Conservation (phyloP, 2,797 vertebrate species). For the Petrocephalus sullivani region DNA sequence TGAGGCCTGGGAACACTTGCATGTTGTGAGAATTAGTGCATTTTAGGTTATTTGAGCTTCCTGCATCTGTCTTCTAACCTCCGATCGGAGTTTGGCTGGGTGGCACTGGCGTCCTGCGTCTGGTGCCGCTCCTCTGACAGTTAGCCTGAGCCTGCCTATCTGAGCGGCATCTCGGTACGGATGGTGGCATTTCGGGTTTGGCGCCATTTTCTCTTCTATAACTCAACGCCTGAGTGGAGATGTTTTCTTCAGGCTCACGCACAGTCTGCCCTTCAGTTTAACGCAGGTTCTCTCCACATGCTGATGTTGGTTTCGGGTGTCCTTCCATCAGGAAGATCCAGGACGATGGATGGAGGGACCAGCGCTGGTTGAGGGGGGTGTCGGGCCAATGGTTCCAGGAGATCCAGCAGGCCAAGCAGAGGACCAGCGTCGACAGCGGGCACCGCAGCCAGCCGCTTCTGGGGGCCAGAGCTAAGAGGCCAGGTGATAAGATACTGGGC, state of each 20-base stretch:
- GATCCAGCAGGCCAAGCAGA: neutral
- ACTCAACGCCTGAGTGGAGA: neutral
- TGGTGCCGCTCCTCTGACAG: neutral
- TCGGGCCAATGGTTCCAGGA: constrained; percentile 11
- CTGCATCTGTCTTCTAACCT: neutral
- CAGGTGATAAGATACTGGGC: neutral
- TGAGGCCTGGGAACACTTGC: neutral
- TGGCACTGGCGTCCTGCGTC: neutral
- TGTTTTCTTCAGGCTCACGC: neutral
- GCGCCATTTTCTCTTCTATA: neutral
- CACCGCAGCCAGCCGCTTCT: neutral
- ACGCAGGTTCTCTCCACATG: neutral
- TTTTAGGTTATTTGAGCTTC: neutral
- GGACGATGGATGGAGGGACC: neutral
- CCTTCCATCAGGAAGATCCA: constrained; percentile 11
- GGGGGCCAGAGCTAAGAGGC: neutral
- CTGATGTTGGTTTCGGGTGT: neutral
- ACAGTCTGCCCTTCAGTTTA: neutral
- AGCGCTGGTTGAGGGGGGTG: neutral
- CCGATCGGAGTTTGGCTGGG: neutral
- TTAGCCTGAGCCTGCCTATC: neutral
- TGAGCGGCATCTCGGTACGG: neutral
- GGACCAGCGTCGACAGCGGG: neutral
- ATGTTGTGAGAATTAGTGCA: neutral
- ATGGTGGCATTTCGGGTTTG: neutral